Evolutionary conservation across 1,140 invertebrate genomes (phyloP).

Genomic region (Calephelis virginiensis): DNA sequence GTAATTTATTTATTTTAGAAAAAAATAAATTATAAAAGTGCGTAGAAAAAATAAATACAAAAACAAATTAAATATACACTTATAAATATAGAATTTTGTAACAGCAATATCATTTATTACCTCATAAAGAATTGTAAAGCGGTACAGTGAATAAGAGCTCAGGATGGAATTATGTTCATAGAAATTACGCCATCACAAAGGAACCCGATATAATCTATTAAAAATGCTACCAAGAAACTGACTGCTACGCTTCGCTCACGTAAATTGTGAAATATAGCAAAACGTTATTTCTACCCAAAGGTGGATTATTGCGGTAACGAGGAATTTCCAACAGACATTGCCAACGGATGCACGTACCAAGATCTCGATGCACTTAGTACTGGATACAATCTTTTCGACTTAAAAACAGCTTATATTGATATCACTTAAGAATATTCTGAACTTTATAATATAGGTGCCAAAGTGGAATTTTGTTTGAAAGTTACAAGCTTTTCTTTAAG

Average conservation of each 20-base stretch:
- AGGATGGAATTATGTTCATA: constrained; percentile 9
- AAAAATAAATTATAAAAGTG: too few species aligned
- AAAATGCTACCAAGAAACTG: constrained; percentile 18
- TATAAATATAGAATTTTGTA: too few species aligned
- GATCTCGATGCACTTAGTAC: constrained; percentile 57
- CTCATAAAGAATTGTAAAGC: too few species aligned
- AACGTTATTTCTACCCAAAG: constrained; percentile 43
- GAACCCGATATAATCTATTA: constrained; percentile 14
- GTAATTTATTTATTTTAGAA: too few species aligned
- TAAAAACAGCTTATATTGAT: constrained; percentile 32
- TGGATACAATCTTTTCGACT: constrained; percentile 27
- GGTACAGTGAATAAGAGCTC: background rate
- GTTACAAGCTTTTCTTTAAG: constrained; percentile 11
- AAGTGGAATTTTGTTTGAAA: constrained; percentile 8
- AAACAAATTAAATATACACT: too few species aligned
- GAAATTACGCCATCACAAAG: constrained; percentile 8
- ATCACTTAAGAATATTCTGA: constrained; percentile 19
- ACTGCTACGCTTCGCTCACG: constrained; percentile 29
- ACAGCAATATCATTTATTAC: too few species aligned
- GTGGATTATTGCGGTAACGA: constrained; percentile 62
- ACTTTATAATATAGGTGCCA: constrained; percentile 24
- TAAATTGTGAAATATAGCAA: constrained; percentile 51
- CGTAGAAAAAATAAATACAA: too few species aligned
- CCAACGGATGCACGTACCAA: constrained; percentile 53
- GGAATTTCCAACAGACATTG: constrained; percentile 62